Evolutionary conservation across 2,797 vertebrate species (phyloP).

Genomic region (Mallotus villosus): DNA sequence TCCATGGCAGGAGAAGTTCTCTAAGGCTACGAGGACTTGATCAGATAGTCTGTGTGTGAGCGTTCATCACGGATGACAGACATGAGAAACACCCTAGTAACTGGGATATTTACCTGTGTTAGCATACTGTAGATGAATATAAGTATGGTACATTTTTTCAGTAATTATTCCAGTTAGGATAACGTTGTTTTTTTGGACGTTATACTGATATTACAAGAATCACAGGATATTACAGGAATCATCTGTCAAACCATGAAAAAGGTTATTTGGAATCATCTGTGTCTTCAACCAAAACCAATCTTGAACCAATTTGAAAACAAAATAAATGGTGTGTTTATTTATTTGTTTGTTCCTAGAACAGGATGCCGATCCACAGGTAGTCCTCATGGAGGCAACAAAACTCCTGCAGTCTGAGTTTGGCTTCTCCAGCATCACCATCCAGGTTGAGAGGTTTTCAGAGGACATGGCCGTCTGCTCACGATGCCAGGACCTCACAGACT

Average conservation of each 20-base stretch:
- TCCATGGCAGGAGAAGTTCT: background rate
- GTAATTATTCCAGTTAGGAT: no score
- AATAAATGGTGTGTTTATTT: background rate
- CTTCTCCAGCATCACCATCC: conserved; percentile 81
- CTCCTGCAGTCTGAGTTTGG: conserved; percentile 77
- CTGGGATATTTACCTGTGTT: background rate
- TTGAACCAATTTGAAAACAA: background rate
- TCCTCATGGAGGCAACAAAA: conserved; percentile 76
- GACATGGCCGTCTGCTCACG: conserved; percentile 60
- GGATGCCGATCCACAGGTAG: conserved; percentile 59
- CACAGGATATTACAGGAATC: background rate
- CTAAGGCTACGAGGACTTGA: background rate
- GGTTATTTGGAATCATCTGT: background rate
- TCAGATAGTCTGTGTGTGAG: no score
- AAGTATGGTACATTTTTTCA: no score
- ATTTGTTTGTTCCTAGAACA: conserved; percentile 66
- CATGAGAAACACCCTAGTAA: background rate
- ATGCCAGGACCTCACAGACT: conserved; percentile 64
- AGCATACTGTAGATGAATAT: no score
- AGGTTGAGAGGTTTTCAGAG: conserved; percentile 74
- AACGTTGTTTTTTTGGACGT: no score
- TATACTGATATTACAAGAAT: no score
- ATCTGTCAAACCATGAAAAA: background rate
- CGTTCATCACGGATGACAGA: background rate
- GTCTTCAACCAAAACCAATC: background rate